These are phyloP conservation scores for Tortricodes alternella DNA, from an alignment of 2,888 invertebrate species.

Conservation along the genomic window DNA sequence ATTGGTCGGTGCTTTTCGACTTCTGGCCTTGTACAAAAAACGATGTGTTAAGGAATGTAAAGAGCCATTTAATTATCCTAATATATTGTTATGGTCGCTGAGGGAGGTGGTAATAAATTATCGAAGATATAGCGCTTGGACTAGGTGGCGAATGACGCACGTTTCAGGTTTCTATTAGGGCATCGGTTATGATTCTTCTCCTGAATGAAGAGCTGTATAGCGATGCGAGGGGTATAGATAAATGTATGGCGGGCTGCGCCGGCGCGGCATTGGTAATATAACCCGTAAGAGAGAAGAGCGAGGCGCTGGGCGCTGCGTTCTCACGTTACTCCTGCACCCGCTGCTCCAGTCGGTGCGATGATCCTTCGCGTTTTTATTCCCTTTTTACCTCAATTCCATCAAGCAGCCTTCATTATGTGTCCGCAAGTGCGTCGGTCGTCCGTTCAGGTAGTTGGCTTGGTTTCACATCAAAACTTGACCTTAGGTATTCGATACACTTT, in stretches of 20 bases:
- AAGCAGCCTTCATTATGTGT: conserved; percentile 76
- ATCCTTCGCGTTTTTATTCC: conserved; percentile 70
- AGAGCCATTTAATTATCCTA: conserved; percentile 82
- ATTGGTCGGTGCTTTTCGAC: conserved; percentile 79
- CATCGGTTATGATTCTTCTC: conserved; percentile 27
- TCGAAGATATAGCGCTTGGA: conserved; percentile 54
- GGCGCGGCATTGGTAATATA: neutral
- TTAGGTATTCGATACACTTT: conserved; percentile 77
- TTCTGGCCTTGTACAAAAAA: conserved; percentile 76
- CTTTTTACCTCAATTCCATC: conserved; percentile 71
- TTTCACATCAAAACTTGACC: conserved; percentile 72
- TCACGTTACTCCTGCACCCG: conserved; percentile 64
- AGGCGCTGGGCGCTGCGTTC: conserved; percentile 40
- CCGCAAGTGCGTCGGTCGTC: conserved; percentile 67
- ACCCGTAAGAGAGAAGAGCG: conserved; percentile 27
- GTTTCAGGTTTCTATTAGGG: conserved; percentile 38
- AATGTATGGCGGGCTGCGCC: no score
- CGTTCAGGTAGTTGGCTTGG: conserved; percentile 73
- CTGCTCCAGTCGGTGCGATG: conserved; percentile 69
- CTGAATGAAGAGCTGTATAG: conserved; percentile 1
- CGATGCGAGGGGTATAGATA: neutral
- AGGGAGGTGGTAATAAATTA: conserved; percentile 79
- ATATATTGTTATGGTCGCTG: conserved; percentile 80
- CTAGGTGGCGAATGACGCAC: conserved; percentile 65
- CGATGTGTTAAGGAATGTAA: conserved; percentile 82